These are phyloP conservation scores for Tuta absoluta DNA, from an alignment of 2,888 invertebrate genomes.

Conservation along the genomic window DNA sequence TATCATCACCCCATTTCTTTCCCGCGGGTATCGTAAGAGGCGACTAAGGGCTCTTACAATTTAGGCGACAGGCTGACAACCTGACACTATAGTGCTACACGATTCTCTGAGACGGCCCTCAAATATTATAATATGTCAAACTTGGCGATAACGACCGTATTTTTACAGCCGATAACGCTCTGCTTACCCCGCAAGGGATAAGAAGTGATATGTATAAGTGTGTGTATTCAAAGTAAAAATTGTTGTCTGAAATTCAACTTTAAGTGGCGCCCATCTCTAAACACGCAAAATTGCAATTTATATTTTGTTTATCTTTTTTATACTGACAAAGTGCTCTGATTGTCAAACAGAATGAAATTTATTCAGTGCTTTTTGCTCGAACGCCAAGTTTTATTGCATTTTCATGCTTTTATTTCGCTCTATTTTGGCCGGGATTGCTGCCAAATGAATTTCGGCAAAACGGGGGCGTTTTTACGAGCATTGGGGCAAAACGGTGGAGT, in stretches of 20 bases:
- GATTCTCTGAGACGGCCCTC: too few species aligned
- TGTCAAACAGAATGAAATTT: constrained; percentile 7
- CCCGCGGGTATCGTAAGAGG: too few species aligned
- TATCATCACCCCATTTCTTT: too few species aligned
- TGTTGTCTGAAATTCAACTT: neutral
- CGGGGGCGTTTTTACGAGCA: neutral
- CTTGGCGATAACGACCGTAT: too few species aligned
- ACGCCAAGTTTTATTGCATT: constrained; percentile 8
- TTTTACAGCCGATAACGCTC: too few species aligned
- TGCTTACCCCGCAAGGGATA: too few species aligned
- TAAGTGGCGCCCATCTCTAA: neutral
- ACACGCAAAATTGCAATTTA: constrained; percentile 4
- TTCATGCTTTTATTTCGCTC: constrained; percentile 10
- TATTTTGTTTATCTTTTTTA: constrained; percentile 10
- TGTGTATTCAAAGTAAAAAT: too few species aligned
- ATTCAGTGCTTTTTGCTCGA: constrained; percentile 3
- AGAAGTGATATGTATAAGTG: neutral
- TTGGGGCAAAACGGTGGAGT: constrained; percentile 1
- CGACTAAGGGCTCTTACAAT: too few species aligned
- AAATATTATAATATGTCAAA: too few species aligned
- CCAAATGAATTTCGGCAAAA: constrained; percentile 1
- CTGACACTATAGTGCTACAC: too few species aligned
- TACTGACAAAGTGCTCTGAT: neutral
- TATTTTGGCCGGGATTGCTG: neutral
- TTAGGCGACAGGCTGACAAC: too few species aligned